These are phyloP conservation scores for Pseudochirops cupreus DNA, from an alignment of 2,797 vertebrate species.

Conservation along the genomic window DNA sequence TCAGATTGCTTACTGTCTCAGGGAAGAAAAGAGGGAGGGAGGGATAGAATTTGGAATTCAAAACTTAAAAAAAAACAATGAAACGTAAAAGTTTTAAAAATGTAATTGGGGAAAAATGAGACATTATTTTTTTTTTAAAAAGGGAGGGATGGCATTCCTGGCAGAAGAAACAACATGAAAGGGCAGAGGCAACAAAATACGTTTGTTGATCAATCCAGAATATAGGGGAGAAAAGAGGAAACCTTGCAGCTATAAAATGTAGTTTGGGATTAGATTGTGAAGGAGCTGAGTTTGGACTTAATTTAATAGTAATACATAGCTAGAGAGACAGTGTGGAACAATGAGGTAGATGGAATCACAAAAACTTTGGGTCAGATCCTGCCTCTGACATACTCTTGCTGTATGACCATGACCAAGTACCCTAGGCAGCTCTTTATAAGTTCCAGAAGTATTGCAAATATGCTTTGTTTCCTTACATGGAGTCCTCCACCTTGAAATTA, in stretches of 20 bases:
- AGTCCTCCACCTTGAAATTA: neutral
- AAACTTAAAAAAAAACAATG: neutral
- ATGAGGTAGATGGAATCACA: neutral
- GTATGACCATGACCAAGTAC: neutral
- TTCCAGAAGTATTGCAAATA: neutral
- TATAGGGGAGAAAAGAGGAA: neutral
- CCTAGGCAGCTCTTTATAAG: neutral
- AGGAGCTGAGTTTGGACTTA: neutral
- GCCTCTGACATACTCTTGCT: neutral
- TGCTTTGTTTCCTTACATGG: neutral
- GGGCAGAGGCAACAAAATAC: neutral
- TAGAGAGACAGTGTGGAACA: neutral
- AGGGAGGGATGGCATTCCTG: neutral
- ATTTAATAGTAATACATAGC: neutral
- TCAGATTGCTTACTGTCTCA: neutral
- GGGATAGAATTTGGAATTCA: neutral
- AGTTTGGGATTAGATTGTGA: neutral
- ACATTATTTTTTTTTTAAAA: no score
- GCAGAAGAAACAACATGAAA: neutral
- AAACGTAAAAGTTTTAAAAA: no score
- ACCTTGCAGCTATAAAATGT: neutral
- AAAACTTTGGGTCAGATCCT: conserved; percentile 9
- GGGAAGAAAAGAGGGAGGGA: neutral
- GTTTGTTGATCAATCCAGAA: neutral
- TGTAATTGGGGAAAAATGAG: no score